These are phyloP conservation scores for Perizoma affinitatum DNA, from an alignment of 2,888 invertebrate genomes.

Conservation along the genomic window DNA sequence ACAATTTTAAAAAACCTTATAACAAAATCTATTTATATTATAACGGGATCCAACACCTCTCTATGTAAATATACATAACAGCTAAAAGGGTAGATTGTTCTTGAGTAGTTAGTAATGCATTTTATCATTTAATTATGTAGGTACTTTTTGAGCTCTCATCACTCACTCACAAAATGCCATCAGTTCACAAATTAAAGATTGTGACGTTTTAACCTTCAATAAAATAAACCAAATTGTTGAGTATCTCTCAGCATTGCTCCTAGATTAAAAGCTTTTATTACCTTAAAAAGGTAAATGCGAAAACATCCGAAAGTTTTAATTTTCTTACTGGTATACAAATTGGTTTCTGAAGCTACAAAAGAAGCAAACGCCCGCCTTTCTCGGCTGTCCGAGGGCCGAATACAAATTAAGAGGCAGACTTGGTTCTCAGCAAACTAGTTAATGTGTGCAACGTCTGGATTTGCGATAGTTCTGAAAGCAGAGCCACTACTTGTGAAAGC, in stretches of 20 bases:
- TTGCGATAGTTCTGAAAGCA: constrained; percentile 61
- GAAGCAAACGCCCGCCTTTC: constrained; percentile 68
- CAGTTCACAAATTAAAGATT: too few relatives aligned
- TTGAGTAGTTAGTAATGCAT: too few relatives aligned
- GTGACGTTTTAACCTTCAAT: background rate
- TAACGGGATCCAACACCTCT: too few relatives aligned
- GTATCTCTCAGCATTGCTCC: constrained; percentile 34
- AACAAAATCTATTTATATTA: too few relatives aligned
- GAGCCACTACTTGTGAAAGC: constrained; percentile 44
- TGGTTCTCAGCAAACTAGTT: constrained; percentile 68
- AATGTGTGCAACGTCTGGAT: constrained; percentile 71
- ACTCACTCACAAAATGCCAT: too few relatives aligned
- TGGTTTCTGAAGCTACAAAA: constrained; percentile 77
- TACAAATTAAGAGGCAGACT: constrained; percentile 77
- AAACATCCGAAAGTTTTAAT: constrained; percentile 72
- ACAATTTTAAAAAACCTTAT: too few relatives aligned
- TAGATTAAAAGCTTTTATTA: constrained; percentile 56
- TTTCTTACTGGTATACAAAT: constrained; percentile 78
- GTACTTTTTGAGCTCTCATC: too few relatives aligned
- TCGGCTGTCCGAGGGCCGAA: constrained; percentile 67
- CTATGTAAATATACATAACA: too few relatives aligned
- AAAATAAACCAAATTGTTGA: constrained; percentile 29
- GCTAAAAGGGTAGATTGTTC: too few relatives aligned
- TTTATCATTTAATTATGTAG: too few relatives aligned
- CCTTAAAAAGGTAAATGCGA: constrained; percentile 56